A percentile compares a stretch with the other conserved stretches of the same genome.
These are phyloP conservation scores for Cyphomyrus plagiostoma DNA, from an alignment of 2,113 vertebrate species.

Conservation along the genomic window DNA sequence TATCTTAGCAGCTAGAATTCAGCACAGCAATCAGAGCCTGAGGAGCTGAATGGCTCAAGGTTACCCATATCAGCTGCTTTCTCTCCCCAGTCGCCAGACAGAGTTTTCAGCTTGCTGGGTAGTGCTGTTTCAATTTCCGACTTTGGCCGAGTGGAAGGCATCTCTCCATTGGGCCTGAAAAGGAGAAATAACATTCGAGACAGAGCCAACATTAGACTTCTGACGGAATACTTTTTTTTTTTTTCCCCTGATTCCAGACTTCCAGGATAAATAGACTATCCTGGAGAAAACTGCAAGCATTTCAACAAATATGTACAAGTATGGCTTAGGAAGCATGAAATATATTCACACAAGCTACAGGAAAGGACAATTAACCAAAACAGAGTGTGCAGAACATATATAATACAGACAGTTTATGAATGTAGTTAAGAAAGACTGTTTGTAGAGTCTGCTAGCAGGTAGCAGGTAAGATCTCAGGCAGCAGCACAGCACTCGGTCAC, in stretches of 20 bases:
- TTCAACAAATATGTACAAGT: not conserved
- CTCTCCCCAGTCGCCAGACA: constrained; percentile 52
- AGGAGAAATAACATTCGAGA: constrained; percentile 5
- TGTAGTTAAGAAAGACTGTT: not conserved
- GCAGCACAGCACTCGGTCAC: not conserved
- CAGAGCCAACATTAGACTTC: not conserved
- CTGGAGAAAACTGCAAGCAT: not conserved
- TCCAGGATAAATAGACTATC: not conserved
- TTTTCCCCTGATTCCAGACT: not conserved
- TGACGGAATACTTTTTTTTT: not conserved
- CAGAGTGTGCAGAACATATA: not conserved
- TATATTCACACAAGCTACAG: not conserved
- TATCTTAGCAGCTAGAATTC: not conserved
- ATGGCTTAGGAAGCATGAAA: not conserved
- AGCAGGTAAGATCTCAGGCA: not conserved
- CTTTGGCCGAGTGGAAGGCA: constrained; percentile 71
- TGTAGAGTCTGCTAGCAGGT: not conserved
- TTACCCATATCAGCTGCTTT: constrained; percentile 50
- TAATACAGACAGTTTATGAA: not conserved
- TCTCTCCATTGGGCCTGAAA: constrained; percentile 82
- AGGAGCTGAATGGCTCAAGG: not conserved
- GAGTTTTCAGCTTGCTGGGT: constrained; percentile 74
- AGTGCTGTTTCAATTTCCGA: constrained; percentile 71
- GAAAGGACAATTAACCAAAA: not conserved
- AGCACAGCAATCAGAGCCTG: not conserved